Percentiles rank a stretch among this genome's conserved stretches.
These are phyloP conservation scores for Leptinotarsa haldemani DNA, from an alignment of 2,888 invertebrate species.

Conservation along the genomic window DNA sequence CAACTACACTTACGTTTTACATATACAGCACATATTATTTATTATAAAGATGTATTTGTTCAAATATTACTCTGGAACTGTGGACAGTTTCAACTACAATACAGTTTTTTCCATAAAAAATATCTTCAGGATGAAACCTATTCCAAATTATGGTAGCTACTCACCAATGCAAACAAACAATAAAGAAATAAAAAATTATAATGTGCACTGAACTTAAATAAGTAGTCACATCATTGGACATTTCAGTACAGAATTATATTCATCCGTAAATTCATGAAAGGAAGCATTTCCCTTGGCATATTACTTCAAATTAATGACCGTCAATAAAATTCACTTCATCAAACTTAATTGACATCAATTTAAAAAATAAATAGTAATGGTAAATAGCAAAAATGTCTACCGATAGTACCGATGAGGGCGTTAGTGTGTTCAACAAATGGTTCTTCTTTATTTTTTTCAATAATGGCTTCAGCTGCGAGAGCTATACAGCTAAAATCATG, in stretches of 20 bases:
- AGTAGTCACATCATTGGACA: not conserved
- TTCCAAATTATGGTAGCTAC: not conserved
- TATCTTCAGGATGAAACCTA: no score
- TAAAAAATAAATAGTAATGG: no score
- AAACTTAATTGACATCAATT: no score
- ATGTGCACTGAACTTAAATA: not conserved
- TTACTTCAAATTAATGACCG: no score
- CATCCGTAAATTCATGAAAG: not conserved
- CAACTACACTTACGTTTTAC: slow-evolving; percentile 24
- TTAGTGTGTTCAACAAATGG: no score
- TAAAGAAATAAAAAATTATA: not conserved
- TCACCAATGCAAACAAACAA: not conserved
- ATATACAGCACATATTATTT: slow-evolving; percentile 23
- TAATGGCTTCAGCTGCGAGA: no score
- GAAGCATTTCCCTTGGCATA: no score
- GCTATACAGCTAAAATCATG: no score
- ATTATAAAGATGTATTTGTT: not conserved
- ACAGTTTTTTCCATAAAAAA: not conserved
- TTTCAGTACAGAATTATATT: not conserved
- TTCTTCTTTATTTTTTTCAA: no score
- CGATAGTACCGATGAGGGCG: no score
- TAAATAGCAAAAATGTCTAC: no score
- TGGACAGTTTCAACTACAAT: not conserved
- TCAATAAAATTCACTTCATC: no score
- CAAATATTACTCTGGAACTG: not conserved